Evolutionary conservation across 2,113 vertebrate species (phyloP).

Genomic region (Oxyruncus cristatus): DNA sequence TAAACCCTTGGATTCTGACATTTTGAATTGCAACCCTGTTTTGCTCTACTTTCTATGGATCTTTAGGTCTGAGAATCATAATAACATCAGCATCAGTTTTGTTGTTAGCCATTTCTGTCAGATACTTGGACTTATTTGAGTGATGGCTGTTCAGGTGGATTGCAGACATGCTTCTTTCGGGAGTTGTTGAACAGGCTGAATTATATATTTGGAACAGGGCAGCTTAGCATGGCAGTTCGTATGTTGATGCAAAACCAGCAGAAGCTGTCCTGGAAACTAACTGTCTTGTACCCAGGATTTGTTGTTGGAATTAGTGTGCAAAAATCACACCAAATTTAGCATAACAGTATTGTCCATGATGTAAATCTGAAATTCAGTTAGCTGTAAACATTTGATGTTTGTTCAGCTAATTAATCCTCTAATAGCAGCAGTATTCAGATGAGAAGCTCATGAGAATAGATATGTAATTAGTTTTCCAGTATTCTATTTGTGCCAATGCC

Average conservation of each 20-base stretch:
- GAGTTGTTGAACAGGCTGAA: not conserved
- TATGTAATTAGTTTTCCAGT: not conserved
- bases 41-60: not conserved
- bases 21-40: not conserved
- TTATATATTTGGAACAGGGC: not conserved
- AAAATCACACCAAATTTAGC: not conserved
- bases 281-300: not conserved
- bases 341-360: not conserved
- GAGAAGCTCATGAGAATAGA: not conserved
- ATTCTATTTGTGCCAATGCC: not conserved
- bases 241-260: not conserved
- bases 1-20: not conserved
- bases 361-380: not conserved
- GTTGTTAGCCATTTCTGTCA: not conserved
- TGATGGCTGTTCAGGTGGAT: not conserved
- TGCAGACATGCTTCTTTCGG: not conserved
- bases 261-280: not conserved
- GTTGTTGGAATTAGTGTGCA: not conserved
- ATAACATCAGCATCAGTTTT: not conserved
- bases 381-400: constrained; percentile 9
- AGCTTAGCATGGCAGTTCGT: not conserved
- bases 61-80: not conserved
- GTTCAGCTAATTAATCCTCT: constrained; percentile 26
- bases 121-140: not conserved
- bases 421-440: not conserved